Evolutionary conservation across 1,140 invertebrate species (phyloP), one percentile per base, ranked within the genome.

Genomic region (Apis cerana): DNA sequence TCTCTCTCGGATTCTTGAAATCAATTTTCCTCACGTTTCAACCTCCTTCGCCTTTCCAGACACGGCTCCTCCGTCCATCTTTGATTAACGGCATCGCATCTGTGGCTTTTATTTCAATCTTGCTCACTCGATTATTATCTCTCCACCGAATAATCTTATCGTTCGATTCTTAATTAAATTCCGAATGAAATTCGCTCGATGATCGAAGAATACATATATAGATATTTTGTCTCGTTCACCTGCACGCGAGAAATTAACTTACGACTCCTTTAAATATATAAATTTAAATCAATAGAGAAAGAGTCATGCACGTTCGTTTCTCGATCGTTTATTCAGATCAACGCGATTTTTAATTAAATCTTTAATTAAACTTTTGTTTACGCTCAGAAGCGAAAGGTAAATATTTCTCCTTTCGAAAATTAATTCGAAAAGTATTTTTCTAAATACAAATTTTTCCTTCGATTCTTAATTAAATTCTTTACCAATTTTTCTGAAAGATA

Each of bases 11-110:
- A 23, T 65, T 19, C 62, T 65, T n/a, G 61, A 65, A 76, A 65
- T 65, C 75, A 76, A 65, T 76, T 76, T 76, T 52, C 50, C n/a
- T 33, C 50, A 15, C 27, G 75, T 65, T 8, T 2, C 17, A 19
- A 13, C 23, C 23, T 23, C 19, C 50, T 15, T n/a, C 11, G 21
- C 12, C 15, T 48, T 68, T 15, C 65, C n/a, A 23, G 19, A 21
- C 48, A 61, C 50, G 9, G 50, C 11, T 54, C n/a, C 11, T 54
- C n/a, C 48, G 62, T 52, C 48, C 23, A 33, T 9, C 8, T 54
- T 76, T 76, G 48, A 76, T 65, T 76, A 76, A 76, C 75, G 48
- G 19, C 48, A n/a, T n/a, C 65, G 65, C 43, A 48, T 27, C 59
- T 27, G 23, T 9, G 21, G 43, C n/a, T 75, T 75, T 61, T 43